Evolutionary conservation across 1,140 invertebrate genomes (phyloP).

Genomic region (Dolichoris vasculosae): DNA sequence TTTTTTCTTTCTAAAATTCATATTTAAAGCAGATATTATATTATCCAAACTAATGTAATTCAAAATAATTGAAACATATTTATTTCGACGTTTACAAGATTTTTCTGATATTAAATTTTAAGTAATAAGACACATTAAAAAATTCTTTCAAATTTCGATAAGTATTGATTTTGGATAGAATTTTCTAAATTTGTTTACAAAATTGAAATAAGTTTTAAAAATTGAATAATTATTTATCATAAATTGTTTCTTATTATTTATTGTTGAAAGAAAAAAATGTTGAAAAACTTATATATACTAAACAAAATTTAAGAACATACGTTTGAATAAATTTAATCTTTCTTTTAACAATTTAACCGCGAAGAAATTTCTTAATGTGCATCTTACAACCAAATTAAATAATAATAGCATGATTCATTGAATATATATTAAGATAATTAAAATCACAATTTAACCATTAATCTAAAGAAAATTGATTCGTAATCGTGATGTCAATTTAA

Average conservation of each 20-base stretch:
- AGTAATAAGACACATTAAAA: too few species aligned
- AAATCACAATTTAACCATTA: slow-evolving; percentile 37
- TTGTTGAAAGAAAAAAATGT: too few species aligned
- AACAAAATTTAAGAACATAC: too few species aligned
- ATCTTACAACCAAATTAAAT: background rate
- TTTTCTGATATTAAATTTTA: background rate
- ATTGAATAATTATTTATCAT: too few species aligned
- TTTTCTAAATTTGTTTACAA: too few species aligned
- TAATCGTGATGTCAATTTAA: slow-evolving; percentile 32
- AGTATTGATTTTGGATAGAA: too few species aligned
- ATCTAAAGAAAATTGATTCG: slow-evolving; percentile 52
- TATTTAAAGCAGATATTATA: too few species aligned
- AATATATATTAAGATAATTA: slow-evolving; percentile 50
- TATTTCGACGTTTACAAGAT: background rate
- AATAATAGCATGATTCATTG: slow-evolving; percentile 39
- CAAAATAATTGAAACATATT: background rate
- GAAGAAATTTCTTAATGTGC: background rate
- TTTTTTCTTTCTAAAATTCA: background rate
- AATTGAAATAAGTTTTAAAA: too few species aligned
- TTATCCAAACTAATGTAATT: background rate
- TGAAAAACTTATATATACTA: too few species aligned
- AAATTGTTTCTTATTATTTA: too few species aligned
- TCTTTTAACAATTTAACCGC: background rate
- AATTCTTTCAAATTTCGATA: too few species aligned
- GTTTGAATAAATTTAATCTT: too few species aligned